Base-by-base conservation (phyloP, 1,140 invertebrate species). In the Drosophila subpulchrella region DNA sequence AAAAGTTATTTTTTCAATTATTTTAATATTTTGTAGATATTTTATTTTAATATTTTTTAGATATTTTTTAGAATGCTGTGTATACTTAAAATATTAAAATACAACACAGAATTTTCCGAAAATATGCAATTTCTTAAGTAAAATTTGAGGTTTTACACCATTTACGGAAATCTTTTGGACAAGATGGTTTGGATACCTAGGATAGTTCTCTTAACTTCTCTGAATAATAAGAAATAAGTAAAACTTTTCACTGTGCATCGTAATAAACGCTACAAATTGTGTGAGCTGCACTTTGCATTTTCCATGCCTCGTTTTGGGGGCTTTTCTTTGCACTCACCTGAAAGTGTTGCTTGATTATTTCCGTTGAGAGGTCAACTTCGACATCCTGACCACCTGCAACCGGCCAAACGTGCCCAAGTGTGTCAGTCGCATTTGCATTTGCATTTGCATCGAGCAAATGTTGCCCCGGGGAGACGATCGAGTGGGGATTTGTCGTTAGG, bases 291-390 rank as follows among this genome's bases (percentile, higher is more conserved):
- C 46, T 75, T 62, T 78, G 59, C 58, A 76, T 72, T 85, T 67
- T 46, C 54, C 47, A 12, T 62, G 38, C 32, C 24, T 39, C 20
- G 42, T 58, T 72, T 50, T n/a, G 42, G 55, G 55, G 56, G 47
- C 48, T 65, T 68, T 66, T 75, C 55, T 74, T 66, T 58, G 50
- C 59, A 79, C 91, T 84, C 68, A 92, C 91, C 88, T 92, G 91
- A 92, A 92, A 92, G 80, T 92, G 91, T 90, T 91, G 86, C 85
- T 92, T 92, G 77, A 92, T 91, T 91, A 92, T 92, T 88, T 92
- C 91, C 82, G 90, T 90, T 90, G 91, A 92, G 88, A 83, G 79
- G 86, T 92, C 91, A 81, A 90, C 84, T 90, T 90, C 85, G 63
- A 91, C 85, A 70, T 92, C 91, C 84, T 91, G 91, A 79, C 91